Base-by-base conservation (phyloP, 2,888 invertebrate genomes). In the Cistogaster globosa region DNA sequence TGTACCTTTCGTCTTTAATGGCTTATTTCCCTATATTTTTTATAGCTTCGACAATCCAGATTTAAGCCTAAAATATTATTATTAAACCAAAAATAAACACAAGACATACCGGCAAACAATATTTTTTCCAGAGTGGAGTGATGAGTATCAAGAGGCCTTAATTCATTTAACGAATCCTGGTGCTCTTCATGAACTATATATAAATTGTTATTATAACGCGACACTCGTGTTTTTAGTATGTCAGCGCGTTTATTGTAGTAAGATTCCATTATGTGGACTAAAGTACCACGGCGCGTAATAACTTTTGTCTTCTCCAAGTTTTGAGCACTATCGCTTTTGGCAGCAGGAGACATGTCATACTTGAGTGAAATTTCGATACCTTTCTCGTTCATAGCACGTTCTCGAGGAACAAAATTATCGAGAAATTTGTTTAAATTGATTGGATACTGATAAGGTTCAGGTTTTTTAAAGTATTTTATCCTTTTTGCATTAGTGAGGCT, bases 181-280 rank as follows among this genome's bases (percentile, higher is more conserved):
- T 8, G 0, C 0, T 60, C 38, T 14, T 68, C 76, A 9, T 0
- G 22, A 14, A 42, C 12, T 14, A 82, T 76, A 51, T 58, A 82
- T n/a, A 82, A 20, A 42, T 63, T 42, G 0, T 58, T 65, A 51
- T 82, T 65, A 42, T 69, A 71, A 18, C 82, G 82, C 0, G 69
- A 65, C 8, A 76, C 75, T 0, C 20, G 12, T 63, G 76, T 16
- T 36, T 26, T 4, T 1, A 72, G 1, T 14, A 7, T 2, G 0
- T 22, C n/a, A 51, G 4, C 3, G 6, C 18, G 4, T 36, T 62
- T 58, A 3, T 8, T 36, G 51, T 82, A 82, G n/a, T 8, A 68
- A 0, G 22, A 7, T 26, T 82, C 63, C 76, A 82, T 76, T 16
- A 82, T 22, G 36, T 16, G 0, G 6, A 14, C 36, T 18, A 82